Base-by-base conservation (phyloP, 2,888 invertebrate species). In the Gasteruption jaculator region DNA sequence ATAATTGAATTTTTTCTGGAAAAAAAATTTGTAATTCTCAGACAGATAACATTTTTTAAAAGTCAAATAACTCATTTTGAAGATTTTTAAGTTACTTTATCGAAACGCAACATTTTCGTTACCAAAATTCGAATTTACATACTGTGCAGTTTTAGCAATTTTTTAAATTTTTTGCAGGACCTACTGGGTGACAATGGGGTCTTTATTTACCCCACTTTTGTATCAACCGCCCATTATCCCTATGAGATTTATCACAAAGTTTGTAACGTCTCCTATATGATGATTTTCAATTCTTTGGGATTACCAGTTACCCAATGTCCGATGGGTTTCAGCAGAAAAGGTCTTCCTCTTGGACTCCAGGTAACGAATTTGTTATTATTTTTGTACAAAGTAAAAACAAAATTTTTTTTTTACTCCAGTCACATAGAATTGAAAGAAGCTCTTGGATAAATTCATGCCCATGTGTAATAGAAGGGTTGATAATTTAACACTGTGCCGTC, bases 221-320 rank as follows among this genome's bases (percentile, higher is more conserved):
- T 83, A 1, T 70, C 74, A 14, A 74, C 81, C 33, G 86, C 87
- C 0, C 79, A 81, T 41, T 76, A 80, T 52, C 86, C 86, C 65
- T 78, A 81, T 56, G 78, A 84, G 50, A 77, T 82, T 14, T 75
- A 80, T 49, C 76, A 79, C 51, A 81, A 80, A 60, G 74, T 86
- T 32, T 74, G 84, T 36, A 86, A 90, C 72, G 82, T 82, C 57
- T 79, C 83, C 15, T 91, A 90, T 64, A 78, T 88, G 59, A 84
- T 83, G 5, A 80, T 91, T 47, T 91, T 91, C 68, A 92, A 91
- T 64, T 79, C 84, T 1, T 70, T 91, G 10, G 90, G 88, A 3
- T 71, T 91, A 39, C 92, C 92, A 0, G 88, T 85, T 0, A 91
- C 91, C 1, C 85, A 86, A 48, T 89, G 88, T 54, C 91, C 91